Evolutionary conservation across 1,140 invertebrate genomes (phyloP), one percentile per base, ranked within the genome.

Genomic region (Tetramorium alpestre): DNA sequence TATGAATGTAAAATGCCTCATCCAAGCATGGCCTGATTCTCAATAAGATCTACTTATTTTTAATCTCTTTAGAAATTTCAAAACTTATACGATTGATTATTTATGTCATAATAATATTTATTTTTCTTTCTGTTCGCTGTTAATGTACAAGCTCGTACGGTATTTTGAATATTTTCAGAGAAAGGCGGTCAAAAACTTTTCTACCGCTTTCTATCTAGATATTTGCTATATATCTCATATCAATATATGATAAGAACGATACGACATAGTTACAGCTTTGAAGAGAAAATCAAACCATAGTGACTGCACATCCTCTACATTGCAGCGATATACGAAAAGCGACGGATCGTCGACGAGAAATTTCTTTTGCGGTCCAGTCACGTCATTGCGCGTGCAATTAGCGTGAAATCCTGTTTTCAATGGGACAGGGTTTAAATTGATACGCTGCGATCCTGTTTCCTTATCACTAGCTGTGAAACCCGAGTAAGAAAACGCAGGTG

Each of bases 91-190:
- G 25, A 6, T 75, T 54, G 6, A 75, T 7, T 33, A 54, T 33
- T 13, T 54, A 49, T 33, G 22, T 25, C 13, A 11, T 33, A 49
- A 25, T 7, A 16, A 25, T 22, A 38, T 73, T 56, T 60, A 25
- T 76, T 60, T 25, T 8, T 76, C 11, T 58, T 16, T 22, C 58
- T 4, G 4, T 22, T 18, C 25, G 13, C 8, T 41, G 3, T 56
- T 22, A 56, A 58, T 58, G 13, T 76, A 58, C 33, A 72, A 72
- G 16, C 33, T 41, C 64, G 38, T 67, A 38, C 18, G 18, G 18
- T 58, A 76, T 58, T 76, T 76, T 41, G 54, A 56, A 76, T 60
- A 76, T 76, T 41, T 75, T 60, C 38, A 60, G 73, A 76, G 54
- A 76, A 76, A 76, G 73, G 38, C 33, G 49, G 73, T 58, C 51